phyloP scores from a whole-genome alignment of 2,888 invertebrate species.

The Polyommatus iphigenia region DNA sequence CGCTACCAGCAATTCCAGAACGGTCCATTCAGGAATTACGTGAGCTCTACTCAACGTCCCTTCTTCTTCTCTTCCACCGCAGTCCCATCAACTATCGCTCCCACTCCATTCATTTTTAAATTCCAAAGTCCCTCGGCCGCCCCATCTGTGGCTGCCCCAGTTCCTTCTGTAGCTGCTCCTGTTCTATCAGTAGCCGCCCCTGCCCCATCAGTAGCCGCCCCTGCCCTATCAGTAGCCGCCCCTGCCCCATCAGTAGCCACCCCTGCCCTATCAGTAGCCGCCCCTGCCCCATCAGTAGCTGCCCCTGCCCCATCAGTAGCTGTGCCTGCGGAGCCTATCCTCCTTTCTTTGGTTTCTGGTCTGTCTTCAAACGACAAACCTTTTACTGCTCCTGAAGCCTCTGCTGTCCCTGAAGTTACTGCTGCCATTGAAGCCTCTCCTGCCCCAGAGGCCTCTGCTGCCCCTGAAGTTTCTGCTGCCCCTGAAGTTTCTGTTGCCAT shows the following conservation, averaged over 20 bases:
- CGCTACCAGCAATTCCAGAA: constrained; percentile 36
- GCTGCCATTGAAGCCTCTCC: neutral
- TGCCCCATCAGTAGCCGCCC: neutral
- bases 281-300: too few relatives aligned
- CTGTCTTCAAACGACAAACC: neutral
- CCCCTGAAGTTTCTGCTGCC: neutral
- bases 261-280: neutral
- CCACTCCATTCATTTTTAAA: constrained; percentile 14
- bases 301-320: neutral
- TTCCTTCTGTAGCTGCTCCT: constrained; percentile 33
- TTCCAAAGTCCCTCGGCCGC: neutral
- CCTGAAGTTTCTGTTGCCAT: neutral
- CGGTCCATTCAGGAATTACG: constrained; percentile 39
- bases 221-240: neutral
- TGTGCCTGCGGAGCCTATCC: neutral
- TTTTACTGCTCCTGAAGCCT: neutral
- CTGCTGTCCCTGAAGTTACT: neutral
- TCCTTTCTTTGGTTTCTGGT: neutral
- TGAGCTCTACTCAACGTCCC: constrained; percentile 28
- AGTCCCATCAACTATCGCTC: constrained; percentile 20
- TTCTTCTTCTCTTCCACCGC: constrained; percentile 5
- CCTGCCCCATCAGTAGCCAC: too few relatives aligned
- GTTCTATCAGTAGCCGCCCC: neutral
- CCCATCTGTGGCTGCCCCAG: constrained; percentile 28
- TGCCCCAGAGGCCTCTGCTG: neutral